Evolutionary conservation across 30 jellyfish, hydroid and myxozoan species (phyloP).

Genomic region (Kudoa iwatai): DNA sequence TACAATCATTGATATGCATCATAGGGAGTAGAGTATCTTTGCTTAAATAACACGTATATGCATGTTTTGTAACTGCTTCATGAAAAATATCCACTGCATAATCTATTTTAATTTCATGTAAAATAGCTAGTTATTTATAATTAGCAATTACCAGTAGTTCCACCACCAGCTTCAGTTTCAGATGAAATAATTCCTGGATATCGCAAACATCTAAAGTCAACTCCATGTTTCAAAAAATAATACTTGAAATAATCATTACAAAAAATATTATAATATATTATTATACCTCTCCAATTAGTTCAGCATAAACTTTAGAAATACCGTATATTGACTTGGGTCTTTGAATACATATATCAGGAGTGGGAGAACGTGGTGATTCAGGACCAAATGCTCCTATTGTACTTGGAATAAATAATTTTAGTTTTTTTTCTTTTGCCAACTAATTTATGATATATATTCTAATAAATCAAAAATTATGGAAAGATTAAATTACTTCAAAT

Average conservation of each 20-base stretch:
- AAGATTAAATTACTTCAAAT: too few relatives aligned
- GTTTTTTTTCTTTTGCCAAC: too few relatives aligned
- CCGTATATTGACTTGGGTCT: constrained; percentile 72
- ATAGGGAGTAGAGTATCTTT: constrained; percentile 51
- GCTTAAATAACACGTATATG: constrained; percentile 15
- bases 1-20: constrained; percentile 47
- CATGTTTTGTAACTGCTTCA: constrained; percentile 16
- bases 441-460: too few relatives aligned
- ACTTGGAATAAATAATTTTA: constrained; percentile 50
- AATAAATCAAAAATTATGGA: too few relatives aligned
- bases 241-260: constrained; percentile 7
- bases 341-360: constrained; percentile 52
- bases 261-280: neutral
- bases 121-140: too few relatives aligned
- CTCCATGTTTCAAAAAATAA: constrained; percentile 27
- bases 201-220: constrained; percentile 55
- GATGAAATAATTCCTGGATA: constrained; percentile 81
- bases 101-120: constrained; percentile 3
- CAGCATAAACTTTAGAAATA: constrained; percentile 69
- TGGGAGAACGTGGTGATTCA: constrained; percentile 56
- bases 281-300: constrained; percentile 67
- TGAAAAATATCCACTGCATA: constrained; percentile 60
- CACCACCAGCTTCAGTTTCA: constrained; percentile 64
- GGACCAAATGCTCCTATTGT: constrained; percentile 78
- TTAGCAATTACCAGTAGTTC: constrained; percentile 27